Base-by-base conservation (phyloP, 1,140 invertebrate species). In the Drosophila jambulina region DNA sequence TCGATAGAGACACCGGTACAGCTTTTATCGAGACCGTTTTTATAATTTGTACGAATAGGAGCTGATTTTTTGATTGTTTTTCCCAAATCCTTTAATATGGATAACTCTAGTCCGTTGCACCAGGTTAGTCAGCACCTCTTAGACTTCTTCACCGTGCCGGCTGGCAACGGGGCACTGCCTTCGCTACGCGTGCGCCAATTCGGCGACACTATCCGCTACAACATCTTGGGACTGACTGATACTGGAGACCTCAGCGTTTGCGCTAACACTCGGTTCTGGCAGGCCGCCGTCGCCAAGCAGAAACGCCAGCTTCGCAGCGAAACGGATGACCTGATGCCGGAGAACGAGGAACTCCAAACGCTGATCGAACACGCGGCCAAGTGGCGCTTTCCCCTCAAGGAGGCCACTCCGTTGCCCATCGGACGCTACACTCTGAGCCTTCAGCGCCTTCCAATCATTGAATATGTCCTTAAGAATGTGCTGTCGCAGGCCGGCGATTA, bases 161-260 rank as follows among this genome's bases (percentile, higher is more conserved):
- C 17, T 7, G 34, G 17, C 43, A 10, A n/a, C 6, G 32, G 13
- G 6, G 38, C 34, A 12, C 10, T 48, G 15, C 17, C n/a, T 13
- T n/a, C 49, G 6, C 9, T 45, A 12, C 42, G 43, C 4, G 32
- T 58, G 4, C 48, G 54, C n/a, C 68, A 62, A 8, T 88, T 58
- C n/a, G 81, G 80, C 2, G 74, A 90, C 9, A 58, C 78, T 0
- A 17, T 90, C 1, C 85, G 78, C 36, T 78, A 36, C 45, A 46
- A 78, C 6, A 62, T 17, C 8, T 75, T 90, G 6, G 46, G 59
- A 4, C 32, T 75, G 0, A 2, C 17, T 8, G 36, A 65, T 0
- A 9, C 3, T 9, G 85, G 85, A 2, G 84, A 87, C 48, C 4
- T 87, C 2, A 87, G 78, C 42, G 9, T 54, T 76, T 15, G 58